Conservation (phyloP, 1,140 invertebrate genomes). For the Phortica variegata region DNA sequence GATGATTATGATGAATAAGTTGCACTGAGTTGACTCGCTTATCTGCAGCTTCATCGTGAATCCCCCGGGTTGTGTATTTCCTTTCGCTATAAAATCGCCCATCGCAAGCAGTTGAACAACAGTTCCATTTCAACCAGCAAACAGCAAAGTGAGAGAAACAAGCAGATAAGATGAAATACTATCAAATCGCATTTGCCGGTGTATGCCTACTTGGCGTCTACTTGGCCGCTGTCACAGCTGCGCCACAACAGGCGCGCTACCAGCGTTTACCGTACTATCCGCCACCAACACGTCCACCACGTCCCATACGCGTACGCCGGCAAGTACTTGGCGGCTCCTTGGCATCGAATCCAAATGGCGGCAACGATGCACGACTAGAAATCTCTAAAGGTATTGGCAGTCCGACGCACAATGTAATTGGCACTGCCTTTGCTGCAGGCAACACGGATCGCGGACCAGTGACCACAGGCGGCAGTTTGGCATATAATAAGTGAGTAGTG, state of each 20-base stretch:
- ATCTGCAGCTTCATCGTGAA: too few relatives aligned
- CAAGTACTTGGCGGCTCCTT: not conserved
- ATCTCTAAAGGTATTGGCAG: slow-evolving; percentile 1
- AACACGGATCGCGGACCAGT: slow-evolving; percentile 14
- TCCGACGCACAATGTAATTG: slow-evolving; percentile 12
- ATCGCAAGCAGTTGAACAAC: too few relatives aligned
- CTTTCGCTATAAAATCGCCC: too few relatives aligned
- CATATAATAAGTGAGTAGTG: not conserved
- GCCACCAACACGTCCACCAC: not conserved
- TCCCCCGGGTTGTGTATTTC: too few relatives aligned
- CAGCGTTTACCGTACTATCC: slow-evolving; percentile 3
- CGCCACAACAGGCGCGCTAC: not conserved
- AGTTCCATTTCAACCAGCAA: too few relatives aligned
- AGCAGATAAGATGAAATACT: too few relatives aligned
- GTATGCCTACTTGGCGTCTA: not conserved
- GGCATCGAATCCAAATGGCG: not conserved
- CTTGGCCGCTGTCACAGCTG: not conserved
- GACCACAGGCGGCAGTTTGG: not conserved
- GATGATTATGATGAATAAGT: too few relatives aligned
- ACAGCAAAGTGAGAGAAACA: too few relatives aligned
- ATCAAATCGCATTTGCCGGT: too few relatives aligned
- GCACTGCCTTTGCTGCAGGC: slow-evolving; percentile 14
- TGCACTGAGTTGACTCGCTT: too few relatives aligned
- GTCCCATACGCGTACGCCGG: slow-evolving; percentile 7
- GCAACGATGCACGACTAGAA: not conserved